These are phyloP conservation scores for Plecturocebus donacophilus DNA, from an alignment of 2,113 vertebrate genomes.

Conservation along the genomic window DNA sequence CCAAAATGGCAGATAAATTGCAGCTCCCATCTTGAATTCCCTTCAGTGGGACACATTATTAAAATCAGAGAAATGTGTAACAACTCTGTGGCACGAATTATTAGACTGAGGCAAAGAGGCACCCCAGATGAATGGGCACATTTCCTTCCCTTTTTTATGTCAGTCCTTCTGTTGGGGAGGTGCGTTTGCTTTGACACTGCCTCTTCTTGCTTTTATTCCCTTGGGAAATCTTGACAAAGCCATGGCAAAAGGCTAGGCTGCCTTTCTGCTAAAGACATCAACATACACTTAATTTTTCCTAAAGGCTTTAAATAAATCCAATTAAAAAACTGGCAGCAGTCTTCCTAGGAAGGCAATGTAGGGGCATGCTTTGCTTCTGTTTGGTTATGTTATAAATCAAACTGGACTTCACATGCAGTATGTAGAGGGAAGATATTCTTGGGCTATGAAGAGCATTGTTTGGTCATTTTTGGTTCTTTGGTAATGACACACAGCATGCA, in stretches of 20 bases:
- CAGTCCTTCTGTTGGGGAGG: not conserved
- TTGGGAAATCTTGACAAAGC: not conserved
- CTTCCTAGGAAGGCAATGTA: not conserved
- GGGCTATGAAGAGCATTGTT: not conserved
- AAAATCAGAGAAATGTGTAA: not conserved
- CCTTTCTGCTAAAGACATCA: not conserved
- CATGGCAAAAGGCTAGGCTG: not conserved
- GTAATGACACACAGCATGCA: not conserved
- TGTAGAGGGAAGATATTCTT: not conserved
- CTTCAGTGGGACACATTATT: not conserved
- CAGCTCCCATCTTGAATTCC: conserved; percentile 13
- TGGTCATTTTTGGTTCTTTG: not conserved
- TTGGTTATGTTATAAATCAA: not conserved
- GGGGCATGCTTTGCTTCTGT: not conserved
- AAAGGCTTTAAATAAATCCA: not conserved
- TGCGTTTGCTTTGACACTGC: not conserved
- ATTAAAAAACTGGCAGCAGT: not conserved
- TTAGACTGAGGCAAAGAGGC: not conserved
- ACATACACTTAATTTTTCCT: not conserved
- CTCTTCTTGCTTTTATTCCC: not conserved
- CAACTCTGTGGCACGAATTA: not conserved
- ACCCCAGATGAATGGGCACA: not conserved
- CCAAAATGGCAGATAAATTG: conserved; percentile 29
- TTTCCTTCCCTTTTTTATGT: not conserved
- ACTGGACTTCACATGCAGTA: not conserved